phyloP scores from a whole-genome alignment of 2,113 vertebrate species.

The Peromyscus leucopus region DNA sequence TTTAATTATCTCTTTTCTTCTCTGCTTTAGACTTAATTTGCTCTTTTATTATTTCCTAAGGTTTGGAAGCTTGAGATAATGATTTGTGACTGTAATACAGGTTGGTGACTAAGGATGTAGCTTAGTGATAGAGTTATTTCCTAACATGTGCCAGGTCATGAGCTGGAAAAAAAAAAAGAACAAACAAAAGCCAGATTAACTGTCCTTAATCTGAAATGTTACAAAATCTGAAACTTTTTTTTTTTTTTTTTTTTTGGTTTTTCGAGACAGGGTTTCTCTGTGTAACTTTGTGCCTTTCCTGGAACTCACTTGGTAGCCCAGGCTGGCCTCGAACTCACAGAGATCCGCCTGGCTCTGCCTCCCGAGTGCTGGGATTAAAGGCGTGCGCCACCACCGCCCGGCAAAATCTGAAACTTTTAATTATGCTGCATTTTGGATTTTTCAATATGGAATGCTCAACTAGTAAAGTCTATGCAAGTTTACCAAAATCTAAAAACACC shows the following conservation, averaged over 20 bases:
- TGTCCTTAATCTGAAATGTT: not conserved
- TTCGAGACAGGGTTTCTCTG: too few species aligned
- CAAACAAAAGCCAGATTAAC: not conserved
- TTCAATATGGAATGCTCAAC: not conserved
- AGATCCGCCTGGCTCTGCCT: too few species aligned
- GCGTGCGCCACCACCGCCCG: too few species aligned
- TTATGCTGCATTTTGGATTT: not conserved
- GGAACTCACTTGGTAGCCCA: too few species aligned
- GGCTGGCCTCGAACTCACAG: too few species aligned
- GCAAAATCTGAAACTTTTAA: not conserved
- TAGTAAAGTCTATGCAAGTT: not conserved
- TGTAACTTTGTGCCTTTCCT: too few species aligned
- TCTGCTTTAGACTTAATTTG: conserved; percentile 26
- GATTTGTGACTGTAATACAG: conserved; percentile 24
- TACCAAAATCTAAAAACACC: not conserved
- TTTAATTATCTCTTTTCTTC: not conserved
- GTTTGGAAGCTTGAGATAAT: not conserved
- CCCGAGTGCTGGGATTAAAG: too few species aligned
- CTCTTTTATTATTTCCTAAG: conserved; percentile 15
- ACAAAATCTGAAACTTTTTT: not conserved
- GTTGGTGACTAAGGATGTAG: not conserved
- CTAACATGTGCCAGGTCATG: not conserved
- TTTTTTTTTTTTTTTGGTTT: too few species aligned
- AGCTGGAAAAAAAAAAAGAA: not conserved
- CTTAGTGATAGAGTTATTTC: not conserved